Evolutionary conservation across 2,113 vertebrate species (phyloP).

Genomic region (Caranx melampygus): DNA sequence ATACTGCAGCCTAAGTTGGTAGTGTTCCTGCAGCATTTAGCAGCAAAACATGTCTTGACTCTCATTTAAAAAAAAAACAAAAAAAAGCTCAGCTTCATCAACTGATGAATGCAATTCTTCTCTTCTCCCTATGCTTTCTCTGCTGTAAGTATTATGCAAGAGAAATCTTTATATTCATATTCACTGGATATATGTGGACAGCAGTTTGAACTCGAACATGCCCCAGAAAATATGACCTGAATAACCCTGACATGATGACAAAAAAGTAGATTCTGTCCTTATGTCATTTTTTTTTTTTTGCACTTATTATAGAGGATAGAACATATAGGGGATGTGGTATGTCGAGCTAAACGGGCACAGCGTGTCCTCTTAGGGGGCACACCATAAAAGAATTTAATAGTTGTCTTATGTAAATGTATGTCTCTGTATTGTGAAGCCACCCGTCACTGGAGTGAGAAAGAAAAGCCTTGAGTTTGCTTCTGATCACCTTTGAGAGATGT

Average conservation of each 20-base stretch:
- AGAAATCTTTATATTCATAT: conserved; percentile 33
- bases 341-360: background rate
- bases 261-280: background rate
- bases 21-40: conserved; percentile 14
- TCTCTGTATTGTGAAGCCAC: background rate
- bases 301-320: background rate
- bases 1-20: background rate
- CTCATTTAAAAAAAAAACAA: background rate
- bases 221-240: conserved; percentile 13
- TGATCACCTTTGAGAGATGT: background rate
- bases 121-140: background rate
- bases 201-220: conserved; percentile 32
- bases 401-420: background rate
- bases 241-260: conserved; percentile 35
- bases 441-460: background rate
- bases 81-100: background rate
- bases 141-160: conserved; percentile 24
- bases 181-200: conserved; percentile 24
- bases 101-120: conserved; percentile 12
- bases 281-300: conserved; percentile 5
- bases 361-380: background rate
- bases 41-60: conserved; percentile 9
- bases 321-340: background rate
- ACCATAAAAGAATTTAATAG: background rate
- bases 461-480: background rate